phyloP scores from a whole-genome alignment of 2,113 vertebrate species.

The Bos taurus region ARS-UCD2.0 NC_037332.1:10358001-10358500 shows the following conservation, averaged over 20 bases:
- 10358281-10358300: background rate
- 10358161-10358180: slow-evolving; percentile 99
- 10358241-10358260: slow-evolving; percentile 97
- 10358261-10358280: slow-evolving; percentile 79
- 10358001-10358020: background rate
- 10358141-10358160: slow-evolving; percentile 99
- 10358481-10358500: background rate
- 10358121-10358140: slow-evolving; percentile 94
- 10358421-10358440: background rate
- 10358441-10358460: background rate
- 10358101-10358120: slow-evolving; percentile 97
- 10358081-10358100: slow-evolving; percentile 91
- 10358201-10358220: slow-evolving; percentile 96
- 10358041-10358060: slow-evolving; percentile 99
- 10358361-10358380: background rate
- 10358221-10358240: slow-evolving; percentile 97
- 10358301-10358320: background rate
- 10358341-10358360: background rate
- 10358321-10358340: background rate
- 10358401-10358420: background rate
- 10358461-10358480: background rate
- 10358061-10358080: slow-evolving; percentile 89
- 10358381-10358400: background rate
- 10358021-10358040: slow-evolving; percentile 74
- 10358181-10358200: slow-evolving; percentile 98